phyloP scores from a whole-genome alignment of 2,113 vertebrate genomes.

The Corythaixoides concolor region DNA sequence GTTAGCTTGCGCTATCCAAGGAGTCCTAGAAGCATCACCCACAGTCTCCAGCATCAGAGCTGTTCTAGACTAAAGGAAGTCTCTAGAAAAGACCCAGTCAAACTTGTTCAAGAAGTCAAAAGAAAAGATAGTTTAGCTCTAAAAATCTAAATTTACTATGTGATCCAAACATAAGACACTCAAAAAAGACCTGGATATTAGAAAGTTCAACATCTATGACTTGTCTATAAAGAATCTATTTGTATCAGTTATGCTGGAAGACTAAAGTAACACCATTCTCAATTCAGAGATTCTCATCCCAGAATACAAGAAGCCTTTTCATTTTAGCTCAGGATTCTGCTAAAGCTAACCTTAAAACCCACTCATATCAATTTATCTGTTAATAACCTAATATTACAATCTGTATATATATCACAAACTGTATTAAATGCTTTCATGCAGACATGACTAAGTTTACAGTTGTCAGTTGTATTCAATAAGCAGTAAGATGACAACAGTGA shows the following conservation, averaged over 20 bases:
- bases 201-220: not conserved
- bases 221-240: not conserved
- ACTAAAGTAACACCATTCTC: not conserved
- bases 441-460: constrained; percentile 28
- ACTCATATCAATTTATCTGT: constrained; percentile 25
- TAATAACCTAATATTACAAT: constrained; percentile 34
- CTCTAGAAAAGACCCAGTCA: not conserved
- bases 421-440: not conserved
- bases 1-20: not conserved
- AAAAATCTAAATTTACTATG: not conserved
- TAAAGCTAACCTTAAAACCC: constrained; percentile 30
- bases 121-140: not conserved
- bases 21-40: not conserved
- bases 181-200: not conserved
- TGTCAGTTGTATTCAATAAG: constrained; percentile 32
- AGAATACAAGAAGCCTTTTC: not conserved
- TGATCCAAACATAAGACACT: not conserved
- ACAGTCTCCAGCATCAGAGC: not conserved
- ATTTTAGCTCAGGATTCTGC: not conserved
- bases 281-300: not conserved
- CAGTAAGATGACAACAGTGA: constrained; percentile 24
- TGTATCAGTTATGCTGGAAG: not conserved
- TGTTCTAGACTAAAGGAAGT: not conserved
- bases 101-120: not conserved
- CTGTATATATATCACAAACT: not conserved